Base-by-base conservation (phyloP, 2,113 vertebrate genomes). In the Gambusia affinis region DNA sequence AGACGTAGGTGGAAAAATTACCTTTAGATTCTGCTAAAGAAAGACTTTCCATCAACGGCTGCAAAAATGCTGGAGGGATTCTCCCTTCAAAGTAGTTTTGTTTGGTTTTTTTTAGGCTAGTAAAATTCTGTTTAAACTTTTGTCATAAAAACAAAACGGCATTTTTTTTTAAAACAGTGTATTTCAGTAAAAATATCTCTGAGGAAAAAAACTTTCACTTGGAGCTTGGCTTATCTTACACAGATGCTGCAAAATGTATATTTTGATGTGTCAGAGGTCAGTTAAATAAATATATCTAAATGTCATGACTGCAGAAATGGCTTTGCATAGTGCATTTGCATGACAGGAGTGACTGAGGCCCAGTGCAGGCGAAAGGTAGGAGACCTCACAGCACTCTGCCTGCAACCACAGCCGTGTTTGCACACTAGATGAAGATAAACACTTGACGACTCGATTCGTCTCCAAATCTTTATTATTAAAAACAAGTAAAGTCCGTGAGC, bases 301-400 rank as follows among this genome's bases (percentile, higher is more conserved):
- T 68, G 67, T 76, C 47, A 11, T 24, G 8, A 60, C 66, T 66
- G 66, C 66, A 80, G 54, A 81, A 67, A 74, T 29, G 60, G 60
- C 67, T 94, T 93, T 94, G 92, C 92, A 93, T 94, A 87, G 61
- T 73, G 12, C 22, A 89, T 94, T 93, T 94, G 90, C 93, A 92
- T 94, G 72, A 60, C 60, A 64, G 57, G 27, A n/a, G 17, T n/a
- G 64, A 63, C 44, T 35, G 67, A 33, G 57, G 57, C 27, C 57
- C 57, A 19, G 44, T 17, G 8, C 70, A 22, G 60, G 51, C 60
- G 69, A 71, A 64, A 24, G 0, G 39, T 51, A 79, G 42, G 70
- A 76, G 24, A 72, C 24, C 60, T 54, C 30, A 60, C 51, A n/a
- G 4, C 47, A 70, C 6, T n/a, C 27, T 35, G 29, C 29, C 54